Conservation (phyloP, 37 sponge, comb jelly and placozoan genomes). For the Spongilla lacustris region DNA sequence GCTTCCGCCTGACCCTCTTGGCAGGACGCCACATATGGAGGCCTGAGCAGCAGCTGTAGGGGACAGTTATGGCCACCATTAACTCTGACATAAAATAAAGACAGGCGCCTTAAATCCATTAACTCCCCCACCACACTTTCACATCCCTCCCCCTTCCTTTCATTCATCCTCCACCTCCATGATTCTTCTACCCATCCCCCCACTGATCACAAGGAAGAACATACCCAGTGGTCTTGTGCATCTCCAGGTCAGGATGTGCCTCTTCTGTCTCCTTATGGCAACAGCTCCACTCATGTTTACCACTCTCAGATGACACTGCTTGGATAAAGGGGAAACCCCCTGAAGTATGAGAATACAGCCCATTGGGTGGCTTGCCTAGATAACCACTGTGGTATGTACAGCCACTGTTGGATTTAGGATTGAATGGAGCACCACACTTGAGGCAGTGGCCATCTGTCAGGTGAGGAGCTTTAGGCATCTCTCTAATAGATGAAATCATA, state of each 20-base stretch:
- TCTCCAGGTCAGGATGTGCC: slow-evolving; percentile 7
- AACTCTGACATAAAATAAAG: not conserved
- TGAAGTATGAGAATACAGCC: not conserved
- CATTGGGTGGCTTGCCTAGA: not conserved
- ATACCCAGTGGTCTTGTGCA: slow-evolving; percentile 12
- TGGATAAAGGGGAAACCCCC: not conserved
- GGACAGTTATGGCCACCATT: too few species aligned
- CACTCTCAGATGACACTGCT: slow-evolving; percentile 2
- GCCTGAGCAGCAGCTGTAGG: slow-evolving; percentile 22
- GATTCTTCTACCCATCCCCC: too few species aligned
- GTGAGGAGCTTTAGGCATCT: not conserved
- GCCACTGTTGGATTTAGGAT: not conserved
- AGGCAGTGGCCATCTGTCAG: slow-evolving; percentile 16
- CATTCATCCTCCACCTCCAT: not conserved
- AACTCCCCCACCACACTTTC: not conserved
- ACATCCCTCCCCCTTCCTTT: not conserved
- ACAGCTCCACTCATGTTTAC: slow-evolving; percentile 18
- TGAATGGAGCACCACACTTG: slow-evolving; percentile 14
- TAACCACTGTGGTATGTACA: slow-evolving; percentile 29
- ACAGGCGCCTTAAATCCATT: too few species aligned
- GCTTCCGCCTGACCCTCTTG: slow-evolving; percentile 6
- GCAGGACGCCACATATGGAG: slow-evolving; percentile 22
- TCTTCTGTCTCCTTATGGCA: not conserved
- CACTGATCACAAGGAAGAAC: not conserved
- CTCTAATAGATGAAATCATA: not conserved